These are phyloP conservation scores for Mesorhabditis belari DNA, from an alignment of 2,888 invertebrate genomes.

Conservation along the genomic window DNA sequence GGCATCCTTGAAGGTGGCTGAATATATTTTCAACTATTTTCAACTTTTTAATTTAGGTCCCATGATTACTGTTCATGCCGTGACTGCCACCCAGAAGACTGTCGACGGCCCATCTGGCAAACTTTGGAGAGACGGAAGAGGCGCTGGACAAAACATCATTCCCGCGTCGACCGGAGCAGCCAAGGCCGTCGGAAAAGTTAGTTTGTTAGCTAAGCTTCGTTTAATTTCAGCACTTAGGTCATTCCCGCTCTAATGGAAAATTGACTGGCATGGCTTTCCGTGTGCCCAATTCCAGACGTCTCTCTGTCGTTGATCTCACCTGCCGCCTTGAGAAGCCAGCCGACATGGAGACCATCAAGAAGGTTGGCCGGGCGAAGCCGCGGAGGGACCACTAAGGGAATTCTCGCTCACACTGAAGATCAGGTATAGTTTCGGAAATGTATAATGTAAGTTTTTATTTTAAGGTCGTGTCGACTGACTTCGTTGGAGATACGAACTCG, in stretches of 20 bases:
- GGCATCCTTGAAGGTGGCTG: conserved; percentile 33
- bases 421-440: conserved; percentile 59
- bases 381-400: conserved; percentile 76
- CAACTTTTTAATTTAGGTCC: too few species aligned
- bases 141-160: conserved; percentile 96
- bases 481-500: conserved; percentile 80
- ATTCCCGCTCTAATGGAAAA: conserved; percentile 95
- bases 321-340: conserved; percentile 64
- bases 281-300: conserved; percentile 90
- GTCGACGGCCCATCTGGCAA: conserved; percentile 69
- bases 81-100: conserved; percentile 92
- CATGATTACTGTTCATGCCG: conserved; percentile 85
- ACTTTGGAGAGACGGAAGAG: conserved; percentile 92
- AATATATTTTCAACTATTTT: too few species aligned
- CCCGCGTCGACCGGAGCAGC: conserved; percentile 97
- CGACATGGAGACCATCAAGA: conserved; percentile 80
- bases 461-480: conserved; percentile 84
- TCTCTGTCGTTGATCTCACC: conserved; percentile 95
- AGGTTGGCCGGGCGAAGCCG: conserved; percentile 75
- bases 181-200: conserved; percentile 87
- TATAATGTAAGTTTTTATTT: not conserved
- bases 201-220: not conserved
- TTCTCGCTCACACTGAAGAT: conserved; percentile 90
- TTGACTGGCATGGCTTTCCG: conserved; percentile 99
- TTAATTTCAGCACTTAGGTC: conserved; percentile 60